Evolutionary conservation across 2,113 vertebrate species (phyloP).

Genomic region (Crotophaga sulcirostris): DNA sequence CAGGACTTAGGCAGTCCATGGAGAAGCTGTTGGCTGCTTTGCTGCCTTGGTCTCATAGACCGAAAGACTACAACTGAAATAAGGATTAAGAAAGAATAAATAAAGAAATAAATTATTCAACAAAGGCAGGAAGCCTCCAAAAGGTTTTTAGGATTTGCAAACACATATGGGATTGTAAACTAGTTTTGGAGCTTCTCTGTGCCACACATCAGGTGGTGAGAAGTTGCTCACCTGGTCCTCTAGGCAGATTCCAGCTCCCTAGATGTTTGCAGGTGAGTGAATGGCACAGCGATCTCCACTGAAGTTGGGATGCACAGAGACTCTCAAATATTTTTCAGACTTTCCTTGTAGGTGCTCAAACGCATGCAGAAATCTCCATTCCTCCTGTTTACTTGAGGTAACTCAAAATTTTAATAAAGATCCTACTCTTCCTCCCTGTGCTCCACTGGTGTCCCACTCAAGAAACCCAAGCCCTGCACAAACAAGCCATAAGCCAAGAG

Average conservation of each 20-base stretch:
- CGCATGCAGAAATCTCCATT: neutral
- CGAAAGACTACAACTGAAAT: neutral
- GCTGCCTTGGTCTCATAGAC: neutral
- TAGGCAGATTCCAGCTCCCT: neutral
- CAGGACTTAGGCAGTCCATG: neutral
- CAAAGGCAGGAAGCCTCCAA: neutral
- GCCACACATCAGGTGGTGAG: neutral
- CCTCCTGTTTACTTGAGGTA: neutral
- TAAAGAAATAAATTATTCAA: too few relatives aligned
- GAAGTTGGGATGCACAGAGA: fast-evolving
- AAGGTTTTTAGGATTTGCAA: neutral
- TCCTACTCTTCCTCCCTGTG: neutral
- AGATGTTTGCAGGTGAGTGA: fast-evolving
- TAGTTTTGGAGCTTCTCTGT: neutral
- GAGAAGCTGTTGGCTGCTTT: neutral
- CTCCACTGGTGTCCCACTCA: neutral
- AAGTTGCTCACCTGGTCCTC: neutral
- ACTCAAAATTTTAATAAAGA: neutral
- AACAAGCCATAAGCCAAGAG: neutral
- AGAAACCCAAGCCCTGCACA: neutral
- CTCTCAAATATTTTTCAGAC: neutral
- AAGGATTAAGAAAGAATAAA: neutral
- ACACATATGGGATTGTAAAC: fast-evolving
- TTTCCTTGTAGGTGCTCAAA: neutral
- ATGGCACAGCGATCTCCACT: fast-evolving